Evolutionary conservation across 2,888 invertebrate genomes (phyloP).

Genomic region (Eilema caniola): DNA sequence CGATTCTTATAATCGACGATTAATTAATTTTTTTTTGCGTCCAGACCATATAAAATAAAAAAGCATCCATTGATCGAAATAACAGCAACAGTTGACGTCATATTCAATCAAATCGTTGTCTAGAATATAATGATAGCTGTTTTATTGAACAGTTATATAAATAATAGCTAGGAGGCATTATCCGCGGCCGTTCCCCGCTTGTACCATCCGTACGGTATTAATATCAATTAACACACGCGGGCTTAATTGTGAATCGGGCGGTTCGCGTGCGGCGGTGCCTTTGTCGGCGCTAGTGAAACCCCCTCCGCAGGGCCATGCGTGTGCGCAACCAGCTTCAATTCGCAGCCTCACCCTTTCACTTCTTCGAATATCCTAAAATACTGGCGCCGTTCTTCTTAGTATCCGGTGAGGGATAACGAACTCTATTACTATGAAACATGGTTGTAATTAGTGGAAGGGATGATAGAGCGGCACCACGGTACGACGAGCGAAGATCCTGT

Average conservation of each 20-base stretch:
- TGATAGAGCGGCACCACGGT: conserved; percentile 81
- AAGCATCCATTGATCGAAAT: conserved; percentile 21
- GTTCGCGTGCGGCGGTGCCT: conserved; percentile 85
- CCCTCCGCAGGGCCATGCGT: conserved; percentile 58
- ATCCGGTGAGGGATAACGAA: conserved; percentile 61
- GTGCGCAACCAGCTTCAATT: conserved; percentile 69
- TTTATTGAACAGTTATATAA: conserved; percentile 37
- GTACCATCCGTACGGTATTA: conserved; percentile 80
- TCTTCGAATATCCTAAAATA: conserved; percentile 86
- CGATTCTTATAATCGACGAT: neutral
- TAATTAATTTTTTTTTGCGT: neutral
- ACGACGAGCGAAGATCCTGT: conserved; percentile 82
- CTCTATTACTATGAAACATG: conserved; percentile 62
- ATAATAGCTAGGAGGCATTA: conserved; percentile 33
- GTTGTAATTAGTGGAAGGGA: conserved; percentile 58
- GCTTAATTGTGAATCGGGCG: conserved; percentile 85
- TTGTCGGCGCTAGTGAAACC: conserved; percentile 78
- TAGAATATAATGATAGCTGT: conserved; percentile 35
- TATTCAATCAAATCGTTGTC: conserved; percentile 35
- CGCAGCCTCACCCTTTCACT: conserved; percentile 72
- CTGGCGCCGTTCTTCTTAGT: conserved; percentile 71
- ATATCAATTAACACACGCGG: conserved; percentile 86
- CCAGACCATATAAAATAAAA: conserved; percentile 16
- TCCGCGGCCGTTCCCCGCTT: conserved; percentile 56
- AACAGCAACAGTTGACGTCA: conserved; percentile 42